Evolutionary conservation across 2,113 vertebrate genomes (phyloP).

Genomic region (Hippocampus comes): DNA sequence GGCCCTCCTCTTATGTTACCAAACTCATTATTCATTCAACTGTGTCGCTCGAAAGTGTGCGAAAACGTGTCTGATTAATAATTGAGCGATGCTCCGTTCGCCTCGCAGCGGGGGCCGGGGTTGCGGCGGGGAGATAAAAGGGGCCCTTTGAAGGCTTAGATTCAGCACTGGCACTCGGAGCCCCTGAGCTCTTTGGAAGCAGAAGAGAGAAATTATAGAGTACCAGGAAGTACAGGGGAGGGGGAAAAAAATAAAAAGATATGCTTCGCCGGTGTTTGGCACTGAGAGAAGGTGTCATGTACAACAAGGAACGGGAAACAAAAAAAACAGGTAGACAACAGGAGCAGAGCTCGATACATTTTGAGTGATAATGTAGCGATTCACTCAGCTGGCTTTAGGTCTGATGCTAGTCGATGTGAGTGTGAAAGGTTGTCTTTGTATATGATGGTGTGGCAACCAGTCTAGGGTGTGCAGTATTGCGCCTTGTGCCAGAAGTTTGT

Average conservation of each 20-base stretch:
- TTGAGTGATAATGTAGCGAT: not conserved
- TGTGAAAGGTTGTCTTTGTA: too few species aligned
- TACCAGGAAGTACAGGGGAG: conserved; percentile 47
- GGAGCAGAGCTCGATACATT: not conserved
- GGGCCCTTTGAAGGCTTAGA: conserved; percentile 65
- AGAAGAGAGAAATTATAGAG: conserved; percentile 70
- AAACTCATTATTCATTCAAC: conserved; percentile 57
- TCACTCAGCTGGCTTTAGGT: not conserved
- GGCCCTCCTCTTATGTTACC: conserved; percentile 47
- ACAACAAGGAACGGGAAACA: conserved; percentile 38
- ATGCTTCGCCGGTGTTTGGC: conserved; percentile 47
- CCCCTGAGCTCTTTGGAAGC: conserved; percentile 69
- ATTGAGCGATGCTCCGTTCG: conserved; percentile 60
- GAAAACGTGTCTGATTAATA: conserved; percentile 63
- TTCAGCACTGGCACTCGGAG: conserved; percentile 63
- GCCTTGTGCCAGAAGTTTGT: too few species aligned
- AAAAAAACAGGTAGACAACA: conserved; percentile 48
- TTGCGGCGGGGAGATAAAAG: conserved; percentile 60
- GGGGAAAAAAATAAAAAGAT: conserved; percentile 60
- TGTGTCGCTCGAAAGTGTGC: conserved; percentile 31
- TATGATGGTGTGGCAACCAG: too few species aligned
- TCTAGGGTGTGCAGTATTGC: too few species aligned
- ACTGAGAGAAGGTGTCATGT: conserved; percentile 49
- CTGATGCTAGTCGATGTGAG: not conserved
- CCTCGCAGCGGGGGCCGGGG: conserved; percentile 53